phyloP scores from a whole-genome alignment of 1,140 invertebrate genomes.

The Frieseomelitta varia region DNA sequence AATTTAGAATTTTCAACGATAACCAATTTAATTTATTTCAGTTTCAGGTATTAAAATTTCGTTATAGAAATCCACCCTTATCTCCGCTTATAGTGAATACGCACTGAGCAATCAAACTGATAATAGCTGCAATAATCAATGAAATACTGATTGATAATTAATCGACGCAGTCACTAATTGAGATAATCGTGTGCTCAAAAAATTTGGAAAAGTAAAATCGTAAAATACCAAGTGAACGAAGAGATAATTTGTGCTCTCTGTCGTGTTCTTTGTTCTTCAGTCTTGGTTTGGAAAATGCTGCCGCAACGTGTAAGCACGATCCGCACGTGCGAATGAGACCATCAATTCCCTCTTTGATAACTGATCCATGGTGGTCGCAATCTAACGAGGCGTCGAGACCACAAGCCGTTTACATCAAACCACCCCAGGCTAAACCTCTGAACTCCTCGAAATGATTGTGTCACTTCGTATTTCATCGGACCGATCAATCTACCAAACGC shows the following conservation, averaged over 20 bases:
- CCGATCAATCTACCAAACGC: not conserved
- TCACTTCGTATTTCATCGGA: not conserved
- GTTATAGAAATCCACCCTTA: too few species aligned
- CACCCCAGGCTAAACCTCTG: constrained; percentile 31
- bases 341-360: constrained; percentile 25
- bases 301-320: not conserved
- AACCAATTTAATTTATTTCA: not conserved
- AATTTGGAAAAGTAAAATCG: not conserved
- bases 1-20: not conserved
- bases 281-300: constrained; percentile 1
- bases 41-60: not conserved
- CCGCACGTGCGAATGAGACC: constrained; percentile 26
- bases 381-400: constrained; percentile 44
- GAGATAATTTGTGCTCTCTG: not conserved
- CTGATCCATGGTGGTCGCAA: constrained; percentile 23
- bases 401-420: constrained; percentile 31
- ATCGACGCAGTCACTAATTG: not conserved
- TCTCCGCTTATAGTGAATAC: too few species aligned
- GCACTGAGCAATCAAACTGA: too few species aligned
- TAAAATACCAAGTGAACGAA: too few species aligned
- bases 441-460: constrained; percentile 17
- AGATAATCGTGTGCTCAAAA: not conserved
- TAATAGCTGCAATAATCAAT: too few species aligned
- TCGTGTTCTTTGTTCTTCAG: not conserved
- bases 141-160: too few species aligned